Evolutionary conservation across 2,797 vertebrate genomes (phyloP), one percentile per base, ranked within the genome.

Genomic region (Neomorphus geoffroyi): DNA sequence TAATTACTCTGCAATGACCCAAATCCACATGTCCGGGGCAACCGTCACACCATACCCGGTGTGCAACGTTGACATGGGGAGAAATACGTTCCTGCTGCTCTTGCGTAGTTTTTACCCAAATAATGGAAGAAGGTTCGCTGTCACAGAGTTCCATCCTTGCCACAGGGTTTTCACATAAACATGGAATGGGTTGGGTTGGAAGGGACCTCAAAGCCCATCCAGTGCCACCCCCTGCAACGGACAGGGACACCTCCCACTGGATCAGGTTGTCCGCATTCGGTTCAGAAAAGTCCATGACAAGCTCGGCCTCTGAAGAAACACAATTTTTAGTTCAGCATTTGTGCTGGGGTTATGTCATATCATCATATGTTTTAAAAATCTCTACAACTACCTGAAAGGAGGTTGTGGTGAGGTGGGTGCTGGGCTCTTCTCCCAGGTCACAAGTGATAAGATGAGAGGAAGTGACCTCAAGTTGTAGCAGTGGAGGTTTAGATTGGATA

Each of bases 1-100:
- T 71, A 70, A 27, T 86, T 24, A 64, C 43, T 45, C 16, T n/a
- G 37, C 64, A 61, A 21, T 24, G 13, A 21, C 9, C 16, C 16
- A 24, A 6, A 27, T 79, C 15, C 53, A 57, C 54, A 50, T 19
- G 30, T 18, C 48, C 64, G 5, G 1, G 35, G 56, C 51, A 46
- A 8, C 46, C 21, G 16, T 41, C 41, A 41, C 41, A n/a, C n/a
- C n/a, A n/a, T n/a, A n/a, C n/a, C n/a, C n/a, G n/a, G n/a, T n/a
- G n/a, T n/a, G n/a, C n/a, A n/a, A n/a, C n/a, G n/a, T n/a, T n/a
- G n/a, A n/a, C n/a, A n/a, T n/a, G n/a, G 4, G 8, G 21, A 50
- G 41, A 71, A 84, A 56, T 0, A 0, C 1, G 18, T 17, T 23
- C 3, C 0, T 9, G 18, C 69, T 61, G 26, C 13, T 66, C 80